These are phyloP conservation scores for Anabacerthia variegaticeps DNA, from an alignment of 2,797 vertebrate genomes.

Conservation along the genomic window DNA sequence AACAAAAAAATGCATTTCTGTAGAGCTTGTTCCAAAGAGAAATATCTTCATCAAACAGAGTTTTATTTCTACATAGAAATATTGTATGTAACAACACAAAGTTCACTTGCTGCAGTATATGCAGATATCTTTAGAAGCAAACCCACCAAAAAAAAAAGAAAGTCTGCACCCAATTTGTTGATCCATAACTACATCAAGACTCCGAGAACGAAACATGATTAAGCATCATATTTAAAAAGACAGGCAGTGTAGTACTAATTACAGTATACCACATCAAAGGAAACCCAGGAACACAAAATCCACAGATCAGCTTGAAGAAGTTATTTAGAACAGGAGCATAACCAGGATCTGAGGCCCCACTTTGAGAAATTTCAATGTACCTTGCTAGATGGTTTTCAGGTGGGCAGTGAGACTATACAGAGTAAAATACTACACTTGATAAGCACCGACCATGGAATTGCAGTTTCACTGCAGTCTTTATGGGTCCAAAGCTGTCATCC, in stretches of 20 bases:
- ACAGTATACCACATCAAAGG: slow-evolving; percentile 43
- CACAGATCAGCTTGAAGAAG: neutral
- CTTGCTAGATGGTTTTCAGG: neutral
- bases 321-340: slow-evolving; percentile 21
- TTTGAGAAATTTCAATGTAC: neutral
- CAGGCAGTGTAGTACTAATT: slow-evolving; percentile 39
- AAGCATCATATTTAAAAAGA: neutral
- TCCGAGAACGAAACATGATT: slow-evolving; percentile 3
- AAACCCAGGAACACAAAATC: slow-evolving; percentile 2
- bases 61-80: neutral
- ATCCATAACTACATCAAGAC: neutral
- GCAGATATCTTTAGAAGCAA: neutral
- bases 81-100: neutral
- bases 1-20: neutral
- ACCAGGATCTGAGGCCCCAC: neutral
- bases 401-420: neutral
- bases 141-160: neutral
- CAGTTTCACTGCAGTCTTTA: neutral
- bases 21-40: neutral
- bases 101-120: neutral
- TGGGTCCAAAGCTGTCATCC: neutral
- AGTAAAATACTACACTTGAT: neutral
- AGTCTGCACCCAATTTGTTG: neutral
- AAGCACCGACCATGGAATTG: neutral
- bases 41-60: neutral